These are phyloP conservation scores for Schrankia costaestrigalis DNA, from an alignment of 2,888 invertebrate species.

Conservation along the genomic window DNA sequence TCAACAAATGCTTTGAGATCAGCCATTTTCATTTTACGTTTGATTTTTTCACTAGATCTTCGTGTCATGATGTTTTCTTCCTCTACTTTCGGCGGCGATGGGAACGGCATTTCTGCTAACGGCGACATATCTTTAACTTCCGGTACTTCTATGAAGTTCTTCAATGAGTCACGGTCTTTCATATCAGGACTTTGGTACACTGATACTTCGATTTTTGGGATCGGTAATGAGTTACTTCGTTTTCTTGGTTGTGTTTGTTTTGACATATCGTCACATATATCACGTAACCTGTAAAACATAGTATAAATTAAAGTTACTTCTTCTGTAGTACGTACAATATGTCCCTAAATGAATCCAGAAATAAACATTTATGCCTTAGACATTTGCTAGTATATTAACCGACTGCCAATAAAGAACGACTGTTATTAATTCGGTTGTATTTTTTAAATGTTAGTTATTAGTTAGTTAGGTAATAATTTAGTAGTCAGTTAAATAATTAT, in stretches of 20 bases:
- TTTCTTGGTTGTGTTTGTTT: constrained; percentile 89
- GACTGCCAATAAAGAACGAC: too few relatives aligned
- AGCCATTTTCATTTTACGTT: constrained; percentile 94
- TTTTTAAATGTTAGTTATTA: too few relatives aligned
- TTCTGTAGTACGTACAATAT: too few relatives aligned
- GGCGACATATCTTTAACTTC: constrained; percentile 85
- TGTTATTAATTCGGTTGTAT: too few relatives aligned
- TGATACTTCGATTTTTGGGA: constrained; percentile 95
- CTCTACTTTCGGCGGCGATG: constrained; percentile 54
- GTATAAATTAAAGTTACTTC: too few relatives aligned
- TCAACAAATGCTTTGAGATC: constrained; percentile 95
- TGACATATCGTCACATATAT: constrained; percentile 91
- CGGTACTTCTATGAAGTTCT: constrained; percentile 89
- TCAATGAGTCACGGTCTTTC: constrained; percentile 83
- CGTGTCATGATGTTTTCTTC: constrained; percentile 72
- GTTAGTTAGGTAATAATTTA: constrained; percentile 1
- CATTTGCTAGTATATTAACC: too few relatives aligned
- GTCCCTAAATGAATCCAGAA: too few relatives aligned
- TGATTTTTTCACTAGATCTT: constrained; percentile 90
- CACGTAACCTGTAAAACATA: constrained; percentile 88
- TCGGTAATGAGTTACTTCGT: constrained; percentile 95
- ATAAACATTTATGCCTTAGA: too few relatives aligned
- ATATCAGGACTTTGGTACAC: constrained; percentile 89
- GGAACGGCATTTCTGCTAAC: constrained; percentile 77
- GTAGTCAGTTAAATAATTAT: too few relatives aligned